These are phyloP conservation scores for Cylas formicarius DNA, from an alignment of 1,140 invertebrate genomes.

Conservation along the genomic window DNA sequence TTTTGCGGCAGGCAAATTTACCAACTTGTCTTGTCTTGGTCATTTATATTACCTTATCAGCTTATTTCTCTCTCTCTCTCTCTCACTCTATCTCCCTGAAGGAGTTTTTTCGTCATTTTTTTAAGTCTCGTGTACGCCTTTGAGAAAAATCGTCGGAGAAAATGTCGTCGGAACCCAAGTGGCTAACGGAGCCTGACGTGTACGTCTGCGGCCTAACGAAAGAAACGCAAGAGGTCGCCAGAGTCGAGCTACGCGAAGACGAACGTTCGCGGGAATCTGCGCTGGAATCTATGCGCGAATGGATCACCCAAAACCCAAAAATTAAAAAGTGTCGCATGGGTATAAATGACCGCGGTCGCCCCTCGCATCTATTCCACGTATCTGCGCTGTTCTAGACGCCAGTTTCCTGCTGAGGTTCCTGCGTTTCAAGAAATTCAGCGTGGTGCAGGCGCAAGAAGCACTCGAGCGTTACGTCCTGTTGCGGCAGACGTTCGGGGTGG, in stretches of 20 bases:
- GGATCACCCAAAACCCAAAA: slow-evolving; percentile 64
- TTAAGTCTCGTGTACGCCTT: no score
- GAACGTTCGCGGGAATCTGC: slow-evolving; percentile 58
- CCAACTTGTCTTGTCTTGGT: no score
- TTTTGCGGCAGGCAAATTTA: no score
- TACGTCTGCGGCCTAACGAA: slow-evolving; percentile 53
- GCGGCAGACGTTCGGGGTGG: slow-evolving; percentile 60
- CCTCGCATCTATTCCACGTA: neutral
- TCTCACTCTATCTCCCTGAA: neutral
- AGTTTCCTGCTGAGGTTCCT: slow-evolving; percentile 71
- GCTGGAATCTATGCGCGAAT: slow-evolving; percentile 57
- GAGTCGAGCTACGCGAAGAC: slow-evolving; percentile 62
- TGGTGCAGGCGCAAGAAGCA: slow-evolving; percentile 72
- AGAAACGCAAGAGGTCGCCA: slow-evolving; percentile 57
- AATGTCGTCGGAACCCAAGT: slow-evolving; percentile 30
- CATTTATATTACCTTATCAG: no score
- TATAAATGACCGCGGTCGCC: slow-evolving; percentile 32
- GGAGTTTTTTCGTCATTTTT: neutral
- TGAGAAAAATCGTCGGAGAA: no score
- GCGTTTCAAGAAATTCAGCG: slow-evolving; percentile 75
- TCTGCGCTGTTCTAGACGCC: slow-evolving; percentile 50
- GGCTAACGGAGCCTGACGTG: slow-evolving; percentile 51
- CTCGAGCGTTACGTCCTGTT: slow-evolving; percentile 76
- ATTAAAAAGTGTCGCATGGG: slow-evolving; percentile 63
- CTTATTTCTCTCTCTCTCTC: neutral